These are phyloP conservation scores for Tauraco hartlaubi DNA, from an alignment of 2,797 vertebrate genomes.

Conservation along the genomic window DNA sequence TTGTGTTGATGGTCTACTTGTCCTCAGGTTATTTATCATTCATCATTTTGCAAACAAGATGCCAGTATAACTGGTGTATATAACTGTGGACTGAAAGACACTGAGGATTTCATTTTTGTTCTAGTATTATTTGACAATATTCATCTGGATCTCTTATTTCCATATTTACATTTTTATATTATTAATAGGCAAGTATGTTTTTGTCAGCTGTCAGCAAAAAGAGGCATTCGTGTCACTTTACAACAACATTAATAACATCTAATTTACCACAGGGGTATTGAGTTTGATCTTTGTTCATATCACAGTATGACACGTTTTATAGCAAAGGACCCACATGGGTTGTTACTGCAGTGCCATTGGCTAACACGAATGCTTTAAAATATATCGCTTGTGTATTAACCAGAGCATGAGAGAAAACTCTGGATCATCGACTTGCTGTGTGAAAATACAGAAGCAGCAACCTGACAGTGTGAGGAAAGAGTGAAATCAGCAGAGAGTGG, in stretches of 20 bases:
- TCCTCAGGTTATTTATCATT: neutral
- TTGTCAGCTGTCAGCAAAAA: neutral
- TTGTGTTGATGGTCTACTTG: neutral
- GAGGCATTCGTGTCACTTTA: neutral
- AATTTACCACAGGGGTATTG: slow-evolving; percentile 39
- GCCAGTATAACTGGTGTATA: neutral
- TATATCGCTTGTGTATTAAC: slow-evolving; percentile 40
- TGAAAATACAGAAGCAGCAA: neutral
- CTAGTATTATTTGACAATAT: neutral
- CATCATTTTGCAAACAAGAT: neutral
- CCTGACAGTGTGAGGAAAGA: neutral
- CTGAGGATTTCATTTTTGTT: neutral
- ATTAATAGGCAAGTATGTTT: neutral
- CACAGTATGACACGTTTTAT: slow-evolving; percentile 35
- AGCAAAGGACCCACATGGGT: slow-evolving; percentile 20
- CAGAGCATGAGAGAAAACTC: slow-evolving; percentile 27
- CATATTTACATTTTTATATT: neutral
- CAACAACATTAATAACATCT: slow-evolving; percentile 38
- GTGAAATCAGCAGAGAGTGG: slow-evolving; percentile 20
- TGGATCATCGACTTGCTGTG: neutral
- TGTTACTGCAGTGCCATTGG: slow-evolving; percentile 37
- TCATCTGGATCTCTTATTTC: neutral
- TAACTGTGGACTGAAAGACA: neutral
- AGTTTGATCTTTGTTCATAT: slow-evolving; percentile 64
- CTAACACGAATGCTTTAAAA: slow-evolving; percentile 38